Evolutionary conservation across 2,888 invertebrate species (phyloP).

Genomic region (Lordiphosa andalusiaca): DNA sequence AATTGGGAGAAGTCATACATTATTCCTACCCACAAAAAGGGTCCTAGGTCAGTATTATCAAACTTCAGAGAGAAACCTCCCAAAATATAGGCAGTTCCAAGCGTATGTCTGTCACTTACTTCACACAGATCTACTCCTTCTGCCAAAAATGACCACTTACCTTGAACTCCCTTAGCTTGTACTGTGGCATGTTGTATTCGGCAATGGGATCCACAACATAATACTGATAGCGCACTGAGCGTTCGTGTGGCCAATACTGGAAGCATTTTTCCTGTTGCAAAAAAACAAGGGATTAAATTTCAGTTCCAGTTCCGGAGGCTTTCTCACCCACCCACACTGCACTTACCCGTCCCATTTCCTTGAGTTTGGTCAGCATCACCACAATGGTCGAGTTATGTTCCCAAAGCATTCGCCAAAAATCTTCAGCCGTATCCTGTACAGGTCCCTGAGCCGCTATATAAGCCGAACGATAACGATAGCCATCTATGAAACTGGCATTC

Average conservation of each 20-base stretch:
- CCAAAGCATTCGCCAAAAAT: constrained; percentile 99
- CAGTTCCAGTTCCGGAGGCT: background rate
- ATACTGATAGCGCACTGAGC: constrained; percentile 97
- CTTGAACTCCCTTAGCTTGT: constrained; percentile 99
- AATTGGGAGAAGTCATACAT: too few relatives aligned
- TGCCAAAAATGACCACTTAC: constrained; percentile 68
- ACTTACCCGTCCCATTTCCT: constrained; percentile 97
- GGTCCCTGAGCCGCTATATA: constrained; percentile 99
- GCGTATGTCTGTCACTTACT: too few relatives aligned
- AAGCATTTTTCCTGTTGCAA: constrained; percentile 96
- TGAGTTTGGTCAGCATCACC: constrained; percentile 98
- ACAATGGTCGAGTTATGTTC: constrained; percentile 99
- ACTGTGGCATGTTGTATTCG: constrained; percentile 99
- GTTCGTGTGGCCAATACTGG: constrained; percentile 99
- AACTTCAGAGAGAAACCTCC: too few relatives aligned
- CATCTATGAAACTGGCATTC: constrained; percentile 99
- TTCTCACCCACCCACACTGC: background rate
- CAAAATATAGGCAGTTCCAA: too few relatives aligned
- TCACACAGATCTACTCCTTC: background rate
- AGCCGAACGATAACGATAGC: constrained; percentile 94
- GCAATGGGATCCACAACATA: constrained; percentile 99
- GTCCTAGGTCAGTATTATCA: too few relatives aligned
- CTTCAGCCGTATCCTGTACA: constrained; percentile 96
- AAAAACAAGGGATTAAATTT: background rate
- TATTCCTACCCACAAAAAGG: too few relatives aligned